Percentiles rank a stretch among this genome's conserved stretches.
phyloP scores from a whole-genome alignment of 2,888 invertebrate species.

The Mechanitis mazaeus region DNA sequence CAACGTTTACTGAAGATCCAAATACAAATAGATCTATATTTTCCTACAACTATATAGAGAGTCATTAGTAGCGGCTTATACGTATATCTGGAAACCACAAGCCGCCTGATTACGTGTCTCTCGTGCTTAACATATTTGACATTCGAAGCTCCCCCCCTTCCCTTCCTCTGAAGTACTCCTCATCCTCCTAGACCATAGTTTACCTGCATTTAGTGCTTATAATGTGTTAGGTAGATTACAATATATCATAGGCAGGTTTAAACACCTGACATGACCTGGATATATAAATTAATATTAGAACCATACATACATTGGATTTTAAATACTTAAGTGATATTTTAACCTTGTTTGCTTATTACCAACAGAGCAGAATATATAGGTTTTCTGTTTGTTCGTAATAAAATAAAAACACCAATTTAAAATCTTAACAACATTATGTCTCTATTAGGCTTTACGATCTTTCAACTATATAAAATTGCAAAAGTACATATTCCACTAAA shows the following conservation, averaged over 20 bases:
- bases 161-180: not conserved
- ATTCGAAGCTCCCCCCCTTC: constrained; percentile 9
- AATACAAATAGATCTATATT: not conserved
- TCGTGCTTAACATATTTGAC: constrained; percentile 26
- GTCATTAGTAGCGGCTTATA: constrained; percentile 9
- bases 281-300: not conserved
- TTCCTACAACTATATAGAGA: not conserved
- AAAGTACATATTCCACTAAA: not conserved
- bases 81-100: constrained; percentile 12
- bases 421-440: too few species aligned
- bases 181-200: not conserved
- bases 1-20: not conserved
- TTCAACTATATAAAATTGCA: too few species aligned
- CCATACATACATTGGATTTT: too few species aligned
- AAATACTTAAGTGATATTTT: too few species aligned
- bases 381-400: too few species aligned
- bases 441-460: too few species aligned
- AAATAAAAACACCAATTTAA: too few species aligned
- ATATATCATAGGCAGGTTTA: not conserved
- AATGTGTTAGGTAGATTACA: not conserved
- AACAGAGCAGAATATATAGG: too few species aligned
- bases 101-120: constrained; percentile 19
- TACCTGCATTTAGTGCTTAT: not conserved
- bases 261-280: too few species aligned
- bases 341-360: too few species aligned